phyloP scores from a whole-genome alignment of 2,797 vertebrate genomes.

The Hoplostethus mediterraneus region DNA sequence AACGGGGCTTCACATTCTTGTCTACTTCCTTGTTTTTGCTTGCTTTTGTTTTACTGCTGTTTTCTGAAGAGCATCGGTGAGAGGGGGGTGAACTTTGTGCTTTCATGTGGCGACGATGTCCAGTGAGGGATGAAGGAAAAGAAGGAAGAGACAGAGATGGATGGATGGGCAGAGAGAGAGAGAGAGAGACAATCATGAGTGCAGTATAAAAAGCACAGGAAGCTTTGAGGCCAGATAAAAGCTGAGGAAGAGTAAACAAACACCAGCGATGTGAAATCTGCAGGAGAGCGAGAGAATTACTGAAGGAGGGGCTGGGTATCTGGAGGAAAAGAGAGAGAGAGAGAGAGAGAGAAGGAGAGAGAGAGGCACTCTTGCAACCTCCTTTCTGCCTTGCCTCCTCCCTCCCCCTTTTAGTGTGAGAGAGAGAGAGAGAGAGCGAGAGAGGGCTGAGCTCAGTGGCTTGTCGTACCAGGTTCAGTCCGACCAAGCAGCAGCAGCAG shows the following conservation, averaged over 20 bases:
- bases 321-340: neutral
- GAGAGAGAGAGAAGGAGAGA: conserved; percentile 9
- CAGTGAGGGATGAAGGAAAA: conserved; percentile 4
- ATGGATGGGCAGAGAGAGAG: conserved; percentile 6
- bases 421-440: no score
- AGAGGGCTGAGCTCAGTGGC: conserved; percentile 49
- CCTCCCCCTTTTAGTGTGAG: conserved; percentile 34
- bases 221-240: conserved; percentile 20
- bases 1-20: neutral
- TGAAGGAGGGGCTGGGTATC: neutral
- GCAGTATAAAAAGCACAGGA: neutral
- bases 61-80: conserved; percentile 5
- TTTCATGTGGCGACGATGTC: neutral
- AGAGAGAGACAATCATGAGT: neutral
- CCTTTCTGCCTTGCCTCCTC: conserved; percentile 61
- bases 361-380: conserved; percentile 31
- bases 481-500: conserved; percentile 33
- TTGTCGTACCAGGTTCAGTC: conserved; percentile 54
- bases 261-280: conserved; percentile 10
- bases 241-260: conserved; percentile 27
- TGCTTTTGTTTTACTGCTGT: conserved; percentile 1
- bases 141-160: neutral
- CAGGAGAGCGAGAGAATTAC: conserved; percentile 26
- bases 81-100: conserved; percentile 9
- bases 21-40: conserved; percentile 48